phyloP scores from a whole-genome alignment of 2,888 invertebrate species.

The Latheticus oryzae region DNA sequence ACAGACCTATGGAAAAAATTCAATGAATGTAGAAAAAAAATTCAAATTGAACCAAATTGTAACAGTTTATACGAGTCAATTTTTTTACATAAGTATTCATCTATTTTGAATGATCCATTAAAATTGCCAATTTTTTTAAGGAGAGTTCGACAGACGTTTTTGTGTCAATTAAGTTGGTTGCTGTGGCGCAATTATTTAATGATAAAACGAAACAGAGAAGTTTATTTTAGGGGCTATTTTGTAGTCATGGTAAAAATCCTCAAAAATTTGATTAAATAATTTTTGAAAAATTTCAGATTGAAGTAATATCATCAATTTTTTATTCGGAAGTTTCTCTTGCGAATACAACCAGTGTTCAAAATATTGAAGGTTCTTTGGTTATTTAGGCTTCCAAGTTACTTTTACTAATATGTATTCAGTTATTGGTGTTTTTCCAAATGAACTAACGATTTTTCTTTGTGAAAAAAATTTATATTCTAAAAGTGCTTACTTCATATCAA shows the following conservation, averaged over 20 bases:
- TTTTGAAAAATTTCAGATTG: slow-evolving; percentile 49
- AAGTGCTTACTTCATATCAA: slow-evolving; percentile 78
- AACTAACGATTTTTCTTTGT: slow-evolving; percentile 75
- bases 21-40: too few relatives aligned
- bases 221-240: slow-evolving; percentile 70
- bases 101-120: too few relatives aligned
- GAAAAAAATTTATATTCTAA: slow-evolving; percentile 80
- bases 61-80: too few relatives aligned
- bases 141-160: too few relatives aligned
- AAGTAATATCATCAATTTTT: slow-evolving; percentile 40
- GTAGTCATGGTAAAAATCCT: slow-evolving; percentile 21
- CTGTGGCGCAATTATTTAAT: slow-evolving; percentile 76
- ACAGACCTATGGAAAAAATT: slow-evolving; percentile 68
- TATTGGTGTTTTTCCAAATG: slow-evolving; percentile 77
- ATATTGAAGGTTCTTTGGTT: slow-evolving; percentile 79
- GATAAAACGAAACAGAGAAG: slow-evolving; percentile 73
- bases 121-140: too few relatives aligned
- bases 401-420: slow-evolving; percentile 78
- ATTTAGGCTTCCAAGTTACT: slow-evolving; percentile 78
- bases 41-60: too few relatives aligned
- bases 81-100: too few relatives aligned
- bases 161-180: slow-evolving; percentile 77
- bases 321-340: slow-evolving; percentile 53
- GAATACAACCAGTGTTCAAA: slow-evolving; percentile 78
- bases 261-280: too few relatives aligned